These are phyloP conservation scores for Molossus alvarezi DNA, from an alignment of 2,797 vertebrate species.

Conservation along the genomic window DNA sequence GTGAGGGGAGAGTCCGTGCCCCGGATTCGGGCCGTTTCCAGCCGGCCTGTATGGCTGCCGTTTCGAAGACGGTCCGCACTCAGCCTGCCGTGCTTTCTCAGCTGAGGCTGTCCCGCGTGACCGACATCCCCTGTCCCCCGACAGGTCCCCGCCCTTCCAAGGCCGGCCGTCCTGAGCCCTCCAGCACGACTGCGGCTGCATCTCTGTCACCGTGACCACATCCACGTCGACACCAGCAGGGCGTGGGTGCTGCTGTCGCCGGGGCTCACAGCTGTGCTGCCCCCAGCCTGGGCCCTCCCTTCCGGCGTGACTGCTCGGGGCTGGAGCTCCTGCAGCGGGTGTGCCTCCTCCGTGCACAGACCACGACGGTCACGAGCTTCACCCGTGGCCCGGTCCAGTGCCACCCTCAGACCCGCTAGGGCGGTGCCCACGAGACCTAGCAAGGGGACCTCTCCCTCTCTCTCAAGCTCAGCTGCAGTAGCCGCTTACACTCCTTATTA, in stretches of 20 bases:
- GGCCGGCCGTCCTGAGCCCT: background rate
- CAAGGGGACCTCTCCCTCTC: background rate
- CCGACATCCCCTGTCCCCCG: background rate
- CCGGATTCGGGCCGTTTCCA: too few relatives aligned
- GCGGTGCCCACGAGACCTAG: background rate
- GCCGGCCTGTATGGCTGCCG: background rate
- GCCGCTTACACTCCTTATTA: background rate
- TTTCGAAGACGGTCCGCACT: background rate
- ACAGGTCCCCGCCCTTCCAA: background rate
- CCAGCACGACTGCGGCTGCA: background rate
- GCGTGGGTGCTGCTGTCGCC: rapidly evolving
- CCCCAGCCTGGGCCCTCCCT: background rate
- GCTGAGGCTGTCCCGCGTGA: background rate
- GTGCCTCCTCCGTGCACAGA: background rate
- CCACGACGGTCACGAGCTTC: background rate
- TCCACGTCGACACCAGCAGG: background rate
- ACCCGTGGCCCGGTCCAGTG: background rate
- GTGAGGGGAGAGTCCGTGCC: background rate
- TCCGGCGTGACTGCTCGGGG: background rate
- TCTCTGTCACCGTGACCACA: background rate
- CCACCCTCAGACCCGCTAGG: background rate
- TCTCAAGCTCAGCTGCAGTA: background rate
- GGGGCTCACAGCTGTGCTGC: background rate
- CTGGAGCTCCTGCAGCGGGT: too few relatives aligned
- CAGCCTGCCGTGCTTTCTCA: background rate